These are phyloP conservation scores for Acromyrmex echinatior DNA, from an alignment of 1,140 invertebrate species.

Conservation along the genomic window DNA sequence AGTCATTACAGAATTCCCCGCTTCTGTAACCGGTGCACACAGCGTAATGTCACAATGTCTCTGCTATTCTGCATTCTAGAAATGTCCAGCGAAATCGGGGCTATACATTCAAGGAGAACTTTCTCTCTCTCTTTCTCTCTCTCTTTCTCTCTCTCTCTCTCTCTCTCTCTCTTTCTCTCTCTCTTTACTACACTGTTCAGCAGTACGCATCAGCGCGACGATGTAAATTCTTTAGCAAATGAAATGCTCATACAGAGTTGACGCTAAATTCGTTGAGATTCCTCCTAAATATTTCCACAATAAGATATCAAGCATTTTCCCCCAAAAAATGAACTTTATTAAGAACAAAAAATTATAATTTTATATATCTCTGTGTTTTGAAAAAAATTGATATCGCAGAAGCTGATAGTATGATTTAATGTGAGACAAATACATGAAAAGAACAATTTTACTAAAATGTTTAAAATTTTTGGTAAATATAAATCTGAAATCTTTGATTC, in stretches of 20 bases:
- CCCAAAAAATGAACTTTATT: no score
- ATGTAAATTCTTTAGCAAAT: slow-evolving; percentile 60
- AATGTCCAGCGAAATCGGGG: slow-evolving; percentile 64
- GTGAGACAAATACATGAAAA: neutral
- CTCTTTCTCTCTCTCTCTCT: slow-evolving; percentile 38
- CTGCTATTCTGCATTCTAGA: slow-evolving; percentile 70
- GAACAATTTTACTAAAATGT: no score
- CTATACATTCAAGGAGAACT: slow-evolving; percentile 63
- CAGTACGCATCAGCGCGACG: neutral
- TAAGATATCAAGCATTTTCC: neutral
- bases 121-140: slow-evolving; percentile 29
- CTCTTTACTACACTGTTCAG: slow-evolving; percentile 1
- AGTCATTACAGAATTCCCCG: slow-evolving; percentile 76
- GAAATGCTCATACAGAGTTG: slow-evolving; percentile 24
- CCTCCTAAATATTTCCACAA: neutral
- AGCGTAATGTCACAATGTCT: slow-evolving; percentile 66
- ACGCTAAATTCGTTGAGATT: slow-evolving; percentile 15
- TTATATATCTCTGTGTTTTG: neutral
- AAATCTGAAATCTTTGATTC: no score
- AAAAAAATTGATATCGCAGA: neutral
- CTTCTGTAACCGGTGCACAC: slow-evolving; percentile 53
- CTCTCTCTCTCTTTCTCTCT: slow-evolving; percentile 19
- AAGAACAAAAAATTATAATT: neutral
- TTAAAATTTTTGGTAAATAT: no score
- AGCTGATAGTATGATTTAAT: neutral